Evolutionary conservation across 2,888 invertebrate species (phyloP), one percentile per base, ranked within the genome.

Genomic region (Clunio marinus): DNA sequence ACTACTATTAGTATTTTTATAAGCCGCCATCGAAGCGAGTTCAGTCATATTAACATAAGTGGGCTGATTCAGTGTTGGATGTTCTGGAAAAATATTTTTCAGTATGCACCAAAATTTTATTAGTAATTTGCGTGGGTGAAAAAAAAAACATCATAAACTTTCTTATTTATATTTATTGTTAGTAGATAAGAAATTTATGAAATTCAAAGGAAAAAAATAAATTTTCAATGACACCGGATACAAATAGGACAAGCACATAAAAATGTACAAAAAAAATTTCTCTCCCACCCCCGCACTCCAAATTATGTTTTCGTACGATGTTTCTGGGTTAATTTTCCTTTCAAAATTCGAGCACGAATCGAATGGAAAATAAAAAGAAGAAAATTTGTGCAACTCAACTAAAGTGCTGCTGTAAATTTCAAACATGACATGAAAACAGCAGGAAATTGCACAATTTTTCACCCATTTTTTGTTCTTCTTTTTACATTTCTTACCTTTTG

Each of bases 31-130:
- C 73, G 85, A 87, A 24, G 91, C 91, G 76, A 93, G 80, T 77
- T 94, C 93, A 71, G 91, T 91, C 92, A 93, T 92, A 77, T 94
- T 94, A 74, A 93, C 93, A 80, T 94, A 94, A 75, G 93, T 85
- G 24, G 93, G 93, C 79, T 88, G 88, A 51, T 74, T 74, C 24
- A 66, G 32, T 70, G 72, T 71, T 17, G 72, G 60, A 41, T 72
- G 71, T 68, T 73, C 73, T 71, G 68, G 22, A 70, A 71, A 46
- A 65, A 46, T 45, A 27, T 4, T n/a, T 25, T 35, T 17, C n/a
- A 45, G 4, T 4, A 13, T 4, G 45, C 45, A 45, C n/a, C n/a
- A 13, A 45, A 8, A 4, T 45, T 45, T 45, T 45, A 45, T 45
- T 45, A 8, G 45, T 45, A 8, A 45, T 5, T 45, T 5, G 3